Percentiles rank a stretch among this genome's conserved stretches.
These are phyloP conservation scores for Apaloderma vittatum DNA, from an alignment of 2,113 vertebrate species.

Conservation along the genomic window DNA sequence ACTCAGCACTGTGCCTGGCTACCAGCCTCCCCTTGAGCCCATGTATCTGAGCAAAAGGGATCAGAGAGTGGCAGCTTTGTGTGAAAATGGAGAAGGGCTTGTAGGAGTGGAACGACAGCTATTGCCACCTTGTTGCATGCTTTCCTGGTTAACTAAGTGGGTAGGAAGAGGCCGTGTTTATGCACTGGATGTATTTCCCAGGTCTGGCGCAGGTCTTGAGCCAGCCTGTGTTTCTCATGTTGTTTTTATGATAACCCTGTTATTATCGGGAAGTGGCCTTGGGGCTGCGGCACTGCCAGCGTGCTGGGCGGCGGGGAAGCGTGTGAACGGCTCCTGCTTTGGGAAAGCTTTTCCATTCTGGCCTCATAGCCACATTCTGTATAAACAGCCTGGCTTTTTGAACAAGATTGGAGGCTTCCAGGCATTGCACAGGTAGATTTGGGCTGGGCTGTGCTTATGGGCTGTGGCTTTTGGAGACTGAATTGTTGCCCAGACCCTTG, in stretches of 20 bases:
- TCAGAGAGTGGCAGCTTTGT: neutral
- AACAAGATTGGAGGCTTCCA: fast-evolving
- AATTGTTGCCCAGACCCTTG: fast-evolving
- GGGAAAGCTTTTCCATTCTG: neutral
- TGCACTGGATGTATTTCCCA: neutral
- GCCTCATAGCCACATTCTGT: fast-evolving
- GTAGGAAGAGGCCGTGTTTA: neutral
- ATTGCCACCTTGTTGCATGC: neutral
- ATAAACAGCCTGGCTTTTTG: neutral
- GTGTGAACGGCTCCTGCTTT: fast-evolving
- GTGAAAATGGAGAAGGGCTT: neutral
- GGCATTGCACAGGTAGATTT: neutral
- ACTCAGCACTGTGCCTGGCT: neutral
- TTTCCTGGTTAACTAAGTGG: neutral
- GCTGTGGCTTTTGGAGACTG: neutral
- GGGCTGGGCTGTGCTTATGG: neutral
- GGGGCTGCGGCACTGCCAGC: fast-evolving
- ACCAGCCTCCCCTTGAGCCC: neutral
- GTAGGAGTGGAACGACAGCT: neutral
- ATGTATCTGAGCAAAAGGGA: fast-evolving
- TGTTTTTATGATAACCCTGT: neutral
- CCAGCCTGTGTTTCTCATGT: neutral
- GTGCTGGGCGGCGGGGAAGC: fast-evolving
- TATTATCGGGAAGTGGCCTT: neutral
- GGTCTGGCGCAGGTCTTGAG: neutral